These are phyloP conservation scores for Tillus elongatus DNA, from an alignment of 2,888 invertebrate species.

Conservation along the genomic window DNA sequence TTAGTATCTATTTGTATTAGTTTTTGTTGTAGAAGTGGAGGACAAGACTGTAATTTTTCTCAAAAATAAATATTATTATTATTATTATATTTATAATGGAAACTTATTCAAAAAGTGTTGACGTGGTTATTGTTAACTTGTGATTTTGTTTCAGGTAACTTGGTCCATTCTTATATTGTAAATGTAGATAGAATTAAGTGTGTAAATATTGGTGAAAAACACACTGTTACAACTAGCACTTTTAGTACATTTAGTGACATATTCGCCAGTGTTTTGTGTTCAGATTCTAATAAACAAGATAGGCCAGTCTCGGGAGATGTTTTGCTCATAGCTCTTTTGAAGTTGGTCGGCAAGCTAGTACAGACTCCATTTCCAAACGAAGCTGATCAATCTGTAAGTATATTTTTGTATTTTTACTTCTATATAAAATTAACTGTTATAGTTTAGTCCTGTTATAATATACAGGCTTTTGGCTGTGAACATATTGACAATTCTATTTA, in stretches of 20 bases:
- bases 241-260: constrained; percentile 57
- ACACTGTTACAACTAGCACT: constrained; percentile 46
- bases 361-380: constrained; percentile 52
- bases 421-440: no score
- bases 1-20: no score
- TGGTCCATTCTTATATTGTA: constrained; percentile 47
- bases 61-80: no score
- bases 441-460: no score
- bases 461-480: no score
- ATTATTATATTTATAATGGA: no score
- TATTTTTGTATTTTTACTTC: constrained; percentile 4
- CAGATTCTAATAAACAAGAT: constrained; percentile 52
- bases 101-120: no score
- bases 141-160: constrained; percentile 35
- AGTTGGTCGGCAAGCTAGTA: constrained; percentile 51
- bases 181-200: constrained; percentile 49
- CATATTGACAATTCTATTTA: no score
- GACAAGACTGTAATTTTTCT: no score
- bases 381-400: constrained; percentile 35
- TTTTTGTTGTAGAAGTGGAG: no score
- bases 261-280: constrained; percentile 63
- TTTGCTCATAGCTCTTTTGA: constrained; percentile 61
- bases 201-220: constrained; percentile 45
- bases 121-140: no score
- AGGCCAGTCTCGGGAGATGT: constrained; percentile 63